Base-by-base conservation (phyloP, 64 coral and sea anemone genomes). In the Cladopsammia gracilis region DNA sequence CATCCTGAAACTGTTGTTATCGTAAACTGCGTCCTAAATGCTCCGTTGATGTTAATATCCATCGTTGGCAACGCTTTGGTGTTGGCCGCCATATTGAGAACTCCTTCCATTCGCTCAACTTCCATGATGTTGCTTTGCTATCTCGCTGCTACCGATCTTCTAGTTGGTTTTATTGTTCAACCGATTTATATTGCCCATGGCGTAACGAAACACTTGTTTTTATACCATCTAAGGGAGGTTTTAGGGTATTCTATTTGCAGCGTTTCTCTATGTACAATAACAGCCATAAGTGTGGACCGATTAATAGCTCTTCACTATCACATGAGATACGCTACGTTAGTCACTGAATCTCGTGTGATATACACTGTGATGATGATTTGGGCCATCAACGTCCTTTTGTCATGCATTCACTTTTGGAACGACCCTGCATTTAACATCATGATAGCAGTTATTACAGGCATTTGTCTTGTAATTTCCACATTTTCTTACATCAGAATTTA, bases 51-150 rank as follows among this genome's bases (percentile, higher is more conserved):
- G 10, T 10, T 92, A 8, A 54, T 71, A 34, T 72, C 90, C 3
- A 92, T 92, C 7, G 3, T 58, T 76, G 90, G 90, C 3, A 92
- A 92, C 48, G 12, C 45, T 5, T 44, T 75, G 18, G 82, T 92
- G 12, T 61, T 85, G 13, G 50, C 70, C 4, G 79, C 50, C 0
- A 74, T 92, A 3, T 11, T 49, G 1, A 73, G 43, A 5, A 75
- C 78, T 12, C 34, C 90, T 48, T 54, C 68, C 2, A 68, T 92
- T 20, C 79, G 71, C 24, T 74, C 90, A 4, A 25, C 64, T 4
- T 92, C 90, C 4, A 84, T 83, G 12, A 45, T 92, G 15, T 62
- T 92, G 26, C 67, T 92, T 2, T 51, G 80, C 34, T 8, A 42
- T 60, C 54, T 79, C 3, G 76, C 76, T 25, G 13, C 58, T 3